A percentile compares a stretch with the other conserved stretches of the same genome.
Evolutionary conservation across 2,113 vertebrate species (phyloP).

Genomic region (Fregetta grallaria): DNA sequence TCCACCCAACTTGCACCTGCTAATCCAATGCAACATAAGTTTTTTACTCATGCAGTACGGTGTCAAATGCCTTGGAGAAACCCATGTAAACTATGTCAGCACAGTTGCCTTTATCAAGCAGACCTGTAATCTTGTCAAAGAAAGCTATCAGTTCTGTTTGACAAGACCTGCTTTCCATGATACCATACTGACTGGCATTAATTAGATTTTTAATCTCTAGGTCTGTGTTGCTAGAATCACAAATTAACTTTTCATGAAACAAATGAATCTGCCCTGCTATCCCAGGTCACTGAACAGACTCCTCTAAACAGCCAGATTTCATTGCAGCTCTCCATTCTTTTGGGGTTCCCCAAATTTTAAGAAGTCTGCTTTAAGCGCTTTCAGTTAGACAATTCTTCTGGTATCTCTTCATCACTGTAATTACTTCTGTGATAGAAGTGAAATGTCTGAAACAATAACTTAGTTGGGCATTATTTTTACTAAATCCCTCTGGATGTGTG

Average conservation of each 20-base stretch:
- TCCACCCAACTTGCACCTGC: neutral
- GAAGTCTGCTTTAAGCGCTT: neutral
- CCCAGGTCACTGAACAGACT: neutral
- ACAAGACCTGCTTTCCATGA: slow-evolving; percentile 22
- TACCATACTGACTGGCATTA: neutral
- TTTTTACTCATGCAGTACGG: neutral
- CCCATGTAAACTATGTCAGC: slow-evolving; percentile 14
- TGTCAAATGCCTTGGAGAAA: slow-evolving; percentile 48
- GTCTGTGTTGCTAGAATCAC: slow-evolving; percentile 4
- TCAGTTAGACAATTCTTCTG: neutral
- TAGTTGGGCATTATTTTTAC: neutral
- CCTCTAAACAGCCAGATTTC: neutral
- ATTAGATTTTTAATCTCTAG: slow-evolving; percentile 50
- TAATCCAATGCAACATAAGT: neutral
- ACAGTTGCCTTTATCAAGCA: slow-evolving; percentile 37
- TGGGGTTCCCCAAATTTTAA: neutral
- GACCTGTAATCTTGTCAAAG: slow-evolving; percentile 3
- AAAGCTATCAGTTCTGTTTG: neutral
- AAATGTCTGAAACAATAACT: neutral
- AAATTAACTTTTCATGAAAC: neutral
- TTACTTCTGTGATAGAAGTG: neutral
- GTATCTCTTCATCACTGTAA: neutral
- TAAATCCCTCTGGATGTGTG: neutral
- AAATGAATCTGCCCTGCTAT: neutral
- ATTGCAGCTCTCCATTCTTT: neutral